phyloP scores from a whole-genome alignment of 2,888 invertebrate species.

The Plebejus argus region DNA sequence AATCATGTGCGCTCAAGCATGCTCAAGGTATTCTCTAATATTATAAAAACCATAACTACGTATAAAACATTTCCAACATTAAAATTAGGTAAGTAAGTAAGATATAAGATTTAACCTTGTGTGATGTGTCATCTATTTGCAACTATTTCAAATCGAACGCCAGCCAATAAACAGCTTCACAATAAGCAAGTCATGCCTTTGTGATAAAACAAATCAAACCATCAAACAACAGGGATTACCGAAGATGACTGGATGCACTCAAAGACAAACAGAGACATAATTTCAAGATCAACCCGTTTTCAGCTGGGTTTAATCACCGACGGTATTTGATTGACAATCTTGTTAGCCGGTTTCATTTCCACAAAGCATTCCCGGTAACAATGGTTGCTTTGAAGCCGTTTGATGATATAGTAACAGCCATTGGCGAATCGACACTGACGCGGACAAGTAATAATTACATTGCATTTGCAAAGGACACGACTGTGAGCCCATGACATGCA shows the following conservation, averaged over 20 bases:
- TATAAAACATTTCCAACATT: too few relatives aligned
- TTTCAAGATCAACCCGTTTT: slow-evolving; percentile 2
- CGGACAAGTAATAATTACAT: slow-evolving; percentile 21
- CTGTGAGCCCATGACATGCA: slow-evolving; percentile 11
- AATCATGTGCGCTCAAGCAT: too few relatives aligned
- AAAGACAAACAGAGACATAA: background rate
- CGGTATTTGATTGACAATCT: slow-evolving; percentile 22
- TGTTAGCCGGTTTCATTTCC: slow-evolving; percentile 19
- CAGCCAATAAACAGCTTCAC: background rate
- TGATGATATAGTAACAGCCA: slow-evolving; percentile 19
- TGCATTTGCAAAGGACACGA: slow-evolving; percentile 15
- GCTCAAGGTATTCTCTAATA: too few relatives aligned
- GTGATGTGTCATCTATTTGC: background rate
- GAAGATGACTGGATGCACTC: background rate
- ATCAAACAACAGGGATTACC: background rate
- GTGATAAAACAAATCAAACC: background rate
- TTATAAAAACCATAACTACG: too few relatives aligned
- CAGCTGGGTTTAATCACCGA: background rate
- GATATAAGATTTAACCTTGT: background rate
- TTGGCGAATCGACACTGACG: slow-evolving; percentile 11
- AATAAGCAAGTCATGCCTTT: background rate
- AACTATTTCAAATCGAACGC: background rate
- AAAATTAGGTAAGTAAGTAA: background rate
- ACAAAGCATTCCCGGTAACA: slow-evolving; percentile 16
- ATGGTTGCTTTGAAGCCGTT: slow-evolving; percentile 18